Evolutionary conservation across 1,140 invertebrate species (phyloP), one percentile per base, ranked within the genome.

Genomic region (Drosophila sp.): DNA sequence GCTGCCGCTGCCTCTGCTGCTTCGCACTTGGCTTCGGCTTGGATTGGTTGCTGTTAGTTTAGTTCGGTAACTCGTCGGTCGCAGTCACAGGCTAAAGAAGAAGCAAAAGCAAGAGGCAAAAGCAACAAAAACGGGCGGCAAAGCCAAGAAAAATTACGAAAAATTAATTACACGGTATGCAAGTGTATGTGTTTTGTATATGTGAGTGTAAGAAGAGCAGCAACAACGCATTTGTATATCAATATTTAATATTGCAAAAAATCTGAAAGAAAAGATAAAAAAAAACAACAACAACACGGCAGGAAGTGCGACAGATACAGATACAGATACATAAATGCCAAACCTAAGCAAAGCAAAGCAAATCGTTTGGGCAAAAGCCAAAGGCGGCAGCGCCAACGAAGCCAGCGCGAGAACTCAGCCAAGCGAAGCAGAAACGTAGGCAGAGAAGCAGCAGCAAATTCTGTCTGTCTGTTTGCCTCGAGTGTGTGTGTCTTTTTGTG

Each of bases 11-110:
- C 61, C 62, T 40, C 43, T 41, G 29, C 54, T 45, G 57, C 65
- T 78, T 62, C 54, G 48, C 53, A 69, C 72, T 78, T 79, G 70
- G 72, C 78, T 77, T 82, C 72, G 87, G 79, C 87, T 79, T 80
- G 76, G 70, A 72, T 78, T 74, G 70, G 73, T 72, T 75, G 74
- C 63, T 70, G 80, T 72, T 72, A 91, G 89, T 89, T 91, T 89
- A 77, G 89, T 89, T 91, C 89, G 89, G 89, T 80, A 89, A 91
- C 89, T 91, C 89, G 89, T 90, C 81, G 86, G 89, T 86, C 80
- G 86, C 82, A 75, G 40, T 29, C 18, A 32, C 51, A 45, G 36
- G 72, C 54, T 41, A 66, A 50, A 53, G 48, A 46, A 34, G 48
- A 62, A 41, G 16, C 57, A 63, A 38, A 25, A 59, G 46, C 48